phyloP scores from a whole-genome alignment of 2,113 vertebrate genomes.

The Macquaria australasica region DNA sequence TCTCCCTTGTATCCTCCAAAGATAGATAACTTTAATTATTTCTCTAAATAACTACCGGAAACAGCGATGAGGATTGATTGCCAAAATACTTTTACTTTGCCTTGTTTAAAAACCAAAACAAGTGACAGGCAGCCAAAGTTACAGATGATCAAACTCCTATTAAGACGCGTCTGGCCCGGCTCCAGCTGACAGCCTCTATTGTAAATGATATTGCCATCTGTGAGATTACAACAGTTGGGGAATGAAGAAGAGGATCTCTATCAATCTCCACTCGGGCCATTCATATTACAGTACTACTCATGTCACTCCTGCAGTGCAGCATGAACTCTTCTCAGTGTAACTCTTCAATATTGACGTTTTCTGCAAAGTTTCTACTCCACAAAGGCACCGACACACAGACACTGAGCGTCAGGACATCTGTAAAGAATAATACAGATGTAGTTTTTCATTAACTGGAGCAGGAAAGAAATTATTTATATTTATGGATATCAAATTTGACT shows the following conservation, averaged over 20 bases:
- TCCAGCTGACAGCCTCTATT: constrained; percentile 76
- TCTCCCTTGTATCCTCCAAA: neutral
- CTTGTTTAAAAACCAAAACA: constrained; percentile 66
- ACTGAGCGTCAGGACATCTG: no score
- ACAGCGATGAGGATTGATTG: constrained; percentile 24
- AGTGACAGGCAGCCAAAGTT: constrained; percentile 79
- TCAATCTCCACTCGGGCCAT: constrained; percentile 53
- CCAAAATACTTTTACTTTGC: constrained; percentile 54
- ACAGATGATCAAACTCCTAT: constrained; percentile 81
- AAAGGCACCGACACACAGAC: no score
- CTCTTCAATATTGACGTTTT: constrained; percentile 11
- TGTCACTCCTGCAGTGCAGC: neutral
- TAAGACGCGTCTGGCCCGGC: constrained; percentile 74
- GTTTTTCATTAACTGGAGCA: no score
- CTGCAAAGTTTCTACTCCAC: constrained; percentile 4
- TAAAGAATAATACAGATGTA: no score
- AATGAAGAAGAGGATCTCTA: constrained; percentile 72
- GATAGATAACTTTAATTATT: constrained; percentile 14
- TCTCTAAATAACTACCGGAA: constrained; percentile 4
- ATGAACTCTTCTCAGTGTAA: neutral
- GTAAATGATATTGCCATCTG: constrained; percentile 84
- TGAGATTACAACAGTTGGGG: constrained; percentile 75
- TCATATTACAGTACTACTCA: neutral
- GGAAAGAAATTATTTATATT: no score
- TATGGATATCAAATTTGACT: no score